Evolutionary conservation across 1,140 invertebrate species (phyloP), one percentile per base, ranked within the genome.

Genomic region (Trinorchestia longiramus): DNA sequence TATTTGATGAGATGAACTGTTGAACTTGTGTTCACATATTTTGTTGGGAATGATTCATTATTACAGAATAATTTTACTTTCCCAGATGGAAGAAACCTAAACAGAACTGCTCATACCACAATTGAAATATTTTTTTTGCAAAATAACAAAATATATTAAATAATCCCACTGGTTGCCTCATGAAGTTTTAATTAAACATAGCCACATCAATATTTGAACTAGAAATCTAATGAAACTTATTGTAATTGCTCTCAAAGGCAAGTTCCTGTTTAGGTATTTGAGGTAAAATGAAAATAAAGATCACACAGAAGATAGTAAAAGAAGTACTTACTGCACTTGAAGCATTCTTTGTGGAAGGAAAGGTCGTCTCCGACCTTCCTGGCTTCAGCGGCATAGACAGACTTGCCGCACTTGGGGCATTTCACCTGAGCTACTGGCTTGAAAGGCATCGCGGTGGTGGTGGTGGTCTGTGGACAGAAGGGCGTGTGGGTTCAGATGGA

Each of bases 261-360:
- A 77, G 62, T 77, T 36, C 1, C 28, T 77, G 28, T 23, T 36
- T 19, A 23, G 19, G 19, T 77, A 28, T 77, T 77, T 36, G 11
- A 36, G 28, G 36, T 28, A 3, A 77, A 53, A 53, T 53, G 47
- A 53, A 19, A 53, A 53, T 53, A 19, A 53, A 53, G 8, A 53
- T 53, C 19, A 11, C 47, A 19, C 47, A 11, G 47, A 53, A 11
- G 47, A 53, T 19, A 53, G 47, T 53, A 53, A 53, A 53, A 53
- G 6, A 6, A 53, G 47, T 53, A 43, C 62, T 91, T 91, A 99
- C 99, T 99, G 98, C 99, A 99, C 98, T 99, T 99, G 98, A 99
- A 99, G 98, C 99, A 99, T 97, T 98, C 98, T 98, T 99, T 99
- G 98, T 99, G 99, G 98, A 98, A 99, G 98, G 99, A 99, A 97